These are phyloP conservation scores for Sapajus apella DNA, from an alignment of 2,113 vertebrate species.

Conservation along the genomic window DNA sequence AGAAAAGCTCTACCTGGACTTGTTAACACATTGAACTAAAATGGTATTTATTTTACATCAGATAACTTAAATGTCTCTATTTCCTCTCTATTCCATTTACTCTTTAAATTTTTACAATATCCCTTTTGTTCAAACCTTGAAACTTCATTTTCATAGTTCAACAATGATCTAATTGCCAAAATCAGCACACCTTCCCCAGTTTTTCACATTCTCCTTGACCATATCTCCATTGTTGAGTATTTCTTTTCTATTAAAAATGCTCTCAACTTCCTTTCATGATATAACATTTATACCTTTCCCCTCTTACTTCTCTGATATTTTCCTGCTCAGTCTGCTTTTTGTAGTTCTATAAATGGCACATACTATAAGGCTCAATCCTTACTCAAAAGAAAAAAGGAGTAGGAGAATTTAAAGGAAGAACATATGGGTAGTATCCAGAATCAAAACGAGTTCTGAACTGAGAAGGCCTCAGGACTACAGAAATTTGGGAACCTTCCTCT, in stretches of 20 bases:
- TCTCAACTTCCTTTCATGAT: background rate
- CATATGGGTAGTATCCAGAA: background rate
- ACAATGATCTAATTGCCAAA: background rate
- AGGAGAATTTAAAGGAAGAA: background rate
- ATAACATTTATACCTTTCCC: background rate
- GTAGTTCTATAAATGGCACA: background rate
- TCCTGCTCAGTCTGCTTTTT: background rate
- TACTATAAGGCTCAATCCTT: background rate
- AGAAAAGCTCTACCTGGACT: background rate
- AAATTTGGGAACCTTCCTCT: background rate
- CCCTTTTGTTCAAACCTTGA: background rate
- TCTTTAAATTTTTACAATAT: background rate
- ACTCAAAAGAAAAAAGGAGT: background rate
- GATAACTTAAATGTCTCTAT: background rate
- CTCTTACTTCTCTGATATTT: background rate
- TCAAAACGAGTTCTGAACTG: background rate
- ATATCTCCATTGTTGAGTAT: background rate
- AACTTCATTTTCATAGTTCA: slow-evolving; percentile 16
- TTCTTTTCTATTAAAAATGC: background rate
- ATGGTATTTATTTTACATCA: background rate
- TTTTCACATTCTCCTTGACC: background rate
- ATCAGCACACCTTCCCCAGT: background rate
- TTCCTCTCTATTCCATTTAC: background rate
- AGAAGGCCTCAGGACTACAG: background rate
- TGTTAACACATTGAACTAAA: background rate